Evolutionary conservation across 2,113 vertebrate genomes (phyloP).

Genomic region (Diglossa brunneiventris): DNA sequence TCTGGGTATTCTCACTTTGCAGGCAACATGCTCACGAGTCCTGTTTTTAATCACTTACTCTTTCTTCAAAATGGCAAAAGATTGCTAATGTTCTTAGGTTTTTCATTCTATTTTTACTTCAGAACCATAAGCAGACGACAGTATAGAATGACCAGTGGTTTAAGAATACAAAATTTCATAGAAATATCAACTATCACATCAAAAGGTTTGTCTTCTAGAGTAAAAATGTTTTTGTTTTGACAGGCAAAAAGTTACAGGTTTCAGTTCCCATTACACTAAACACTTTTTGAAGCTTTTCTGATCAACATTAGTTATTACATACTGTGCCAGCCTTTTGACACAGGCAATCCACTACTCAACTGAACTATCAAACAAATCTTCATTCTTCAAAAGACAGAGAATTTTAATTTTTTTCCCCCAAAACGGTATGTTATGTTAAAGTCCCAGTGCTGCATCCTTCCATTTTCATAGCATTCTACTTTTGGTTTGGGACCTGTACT

Average conservation of each 20-base stretch:
- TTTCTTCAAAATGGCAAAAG: not conserved
- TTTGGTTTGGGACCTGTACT: not conserved
- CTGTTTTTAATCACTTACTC: not conserved
- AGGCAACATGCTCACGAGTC: not conserved
- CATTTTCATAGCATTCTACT: not conserved
- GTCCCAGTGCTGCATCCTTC: not conserved
- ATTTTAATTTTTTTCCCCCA: rapidly evolving
- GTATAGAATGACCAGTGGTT: not conserved
- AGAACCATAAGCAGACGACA: not conserved
- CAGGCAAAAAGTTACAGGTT: not conserved
- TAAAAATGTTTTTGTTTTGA: not conserved
- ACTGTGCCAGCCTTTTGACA: not conserved
- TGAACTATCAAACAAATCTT: not conserved
- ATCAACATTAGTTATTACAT: not conserved
- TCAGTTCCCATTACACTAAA: not conserved
- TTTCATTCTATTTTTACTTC: not conserved
- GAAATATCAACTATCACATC: not conserved
- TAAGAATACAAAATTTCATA: not conserved
- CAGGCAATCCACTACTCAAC: not conserved
- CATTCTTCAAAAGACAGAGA: not conserved
- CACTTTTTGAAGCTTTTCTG: not conserved
- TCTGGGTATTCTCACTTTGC: not conserved
- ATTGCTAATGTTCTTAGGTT: not conserved
- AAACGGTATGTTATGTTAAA: not conserved
- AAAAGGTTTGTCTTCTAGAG: not conserved